Percentiles rank a stretch among this genome's conserved stretches.
Evolutionary conservation across 2,888 invertebrate genomes (phyloP).

Genomic region (Drosophila nr. medialis): DNA sequence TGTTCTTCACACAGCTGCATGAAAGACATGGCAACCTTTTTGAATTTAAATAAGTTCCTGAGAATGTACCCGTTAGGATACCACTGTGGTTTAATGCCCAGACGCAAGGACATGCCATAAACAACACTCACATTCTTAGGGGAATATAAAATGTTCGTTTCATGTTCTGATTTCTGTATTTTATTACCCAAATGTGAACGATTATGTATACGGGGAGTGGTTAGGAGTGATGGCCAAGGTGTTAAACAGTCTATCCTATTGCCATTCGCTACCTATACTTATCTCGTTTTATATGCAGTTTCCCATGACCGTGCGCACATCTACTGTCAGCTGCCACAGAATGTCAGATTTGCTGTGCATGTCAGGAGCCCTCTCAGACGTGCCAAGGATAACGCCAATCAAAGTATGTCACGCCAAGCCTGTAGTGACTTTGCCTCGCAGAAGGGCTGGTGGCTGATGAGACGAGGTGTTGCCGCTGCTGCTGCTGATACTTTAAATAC

Average conservation of each 20-base stretch:
- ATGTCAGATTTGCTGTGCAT: conserved; percentile 72
- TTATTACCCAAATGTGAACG: conserved; percentile 64
- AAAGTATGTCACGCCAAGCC: conserved; percentile 39
- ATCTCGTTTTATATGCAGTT: conserved; percentile 46
- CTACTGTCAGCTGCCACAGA: conserved; percentile 67
- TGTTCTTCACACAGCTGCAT: neutral
- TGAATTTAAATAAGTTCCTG: conserved; percentile 2
- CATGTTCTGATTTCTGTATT: conserved; percentile 64
- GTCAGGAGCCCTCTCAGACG: conserved; percentile 69
- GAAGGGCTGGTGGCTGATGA: neutral
- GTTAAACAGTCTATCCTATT: conserved; percentile 38
- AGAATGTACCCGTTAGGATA: neutral
- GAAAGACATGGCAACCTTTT: conserved; percentile 11
- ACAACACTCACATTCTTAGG: conserved; percentile 27
- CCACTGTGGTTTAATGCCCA: conserved; percentile 29
- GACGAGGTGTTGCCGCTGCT: conserved; percentile 1
- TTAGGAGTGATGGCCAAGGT: conserved; percentile 17
- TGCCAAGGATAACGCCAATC: conserved; percentile 72
- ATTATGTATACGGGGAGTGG: conserved; percentile 57
- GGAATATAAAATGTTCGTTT: conserved; percentile 49
- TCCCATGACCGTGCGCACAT: conserved; percentile 28
- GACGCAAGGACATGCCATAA: conserved; percentile 6
- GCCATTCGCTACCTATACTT: neutral
- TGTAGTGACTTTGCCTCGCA: conserved; percentile 14
- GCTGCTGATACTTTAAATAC: conserved; percentile 46